phyloP scores from a whole-genome alignment of 2,888 invertebrate species.

The Thysanoteuthis rhombus region DNA sequence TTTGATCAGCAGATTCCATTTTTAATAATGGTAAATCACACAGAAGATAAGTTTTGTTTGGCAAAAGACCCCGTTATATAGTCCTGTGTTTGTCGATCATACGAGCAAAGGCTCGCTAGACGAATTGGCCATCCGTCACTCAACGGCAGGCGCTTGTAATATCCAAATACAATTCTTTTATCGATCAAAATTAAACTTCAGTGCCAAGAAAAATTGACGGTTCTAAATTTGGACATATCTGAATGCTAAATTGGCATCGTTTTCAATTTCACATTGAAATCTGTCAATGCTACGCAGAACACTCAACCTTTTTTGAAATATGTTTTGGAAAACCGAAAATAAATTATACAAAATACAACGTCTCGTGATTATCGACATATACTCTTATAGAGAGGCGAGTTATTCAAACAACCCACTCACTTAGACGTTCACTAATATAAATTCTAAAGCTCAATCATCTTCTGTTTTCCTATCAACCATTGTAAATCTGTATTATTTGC shows the following conservation, averaged over 20 bases:
- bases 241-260: neutral
- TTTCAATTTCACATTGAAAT: constrained; percentile 12
- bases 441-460: too few relatives aligned
- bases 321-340: neutral
- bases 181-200: neutral
- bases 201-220: neutral
- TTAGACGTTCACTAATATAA: too few relatives aligned
- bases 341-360: neutral
- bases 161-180: neutral
- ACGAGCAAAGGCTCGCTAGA: neutral
- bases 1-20: too few relatives aligned
- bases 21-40: too few relatives aligned
- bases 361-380: too few relatives aligned
- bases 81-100: too few relatives aligned
- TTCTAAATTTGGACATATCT: neutral
- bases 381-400: too few relatives aligned
- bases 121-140: neutral
- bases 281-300: neutral
- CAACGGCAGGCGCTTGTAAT: neutral
- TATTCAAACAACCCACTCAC: too few relatives aligned
- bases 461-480: too few relatives aligned
- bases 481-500: too few relatives aligned
- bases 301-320: neutral
- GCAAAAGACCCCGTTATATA: too few relatives aligned
- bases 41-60: too few relatives aligned